These are phyloP conservation scores for Ophioderma brevispina DNA, from an alignment of 35 echinoderm and acorn worm species.

Conservation along the genomic window DNA sequence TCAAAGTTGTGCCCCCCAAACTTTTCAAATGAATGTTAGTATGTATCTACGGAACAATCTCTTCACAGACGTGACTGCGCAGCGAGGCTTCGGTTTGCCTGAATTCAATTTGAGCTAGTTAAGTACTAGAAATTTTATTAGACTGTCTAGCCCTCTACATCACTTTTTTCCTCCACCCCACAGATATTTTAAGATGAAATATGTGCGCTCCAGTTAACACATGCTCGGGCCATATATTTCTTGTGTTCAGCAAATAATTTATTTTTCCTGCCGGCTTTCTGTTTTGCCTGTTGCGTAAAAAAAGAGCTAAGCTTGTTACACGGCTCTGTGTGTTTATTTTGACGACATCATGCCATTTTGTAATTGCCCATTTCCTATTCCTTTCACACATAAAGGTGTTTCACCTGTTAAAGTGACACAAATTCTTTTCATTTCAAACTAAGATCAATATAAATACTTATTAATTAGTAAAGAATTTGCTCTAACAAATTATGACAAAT, in stretches of 20 bases:
- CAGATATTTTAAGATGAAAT: not conserved
- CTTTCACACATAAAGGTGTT: not conserved
- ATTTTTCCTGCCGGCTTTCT: not conserved
- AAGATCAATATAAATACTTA: not conserved
- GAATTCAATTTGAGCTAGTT: not conserved
- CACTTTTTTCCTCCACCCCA: not conserved
- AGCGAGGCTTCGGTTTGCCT: not conserved
- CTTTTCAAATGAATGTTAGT: not conserved
- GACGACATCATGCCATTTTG: not conserved
- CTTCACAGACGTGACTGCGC: not conserved
- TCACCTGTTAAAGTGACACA: not conserved
- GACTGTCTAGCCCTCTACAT: not conserved
- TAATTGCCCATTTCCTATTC: not conserved
- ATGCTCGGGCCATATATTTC: not conserved
- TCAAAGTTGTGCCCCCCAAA: too few species aligned
- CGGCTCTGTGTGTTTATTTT: not conserved
- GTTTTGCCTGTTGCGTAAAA: not conserved
- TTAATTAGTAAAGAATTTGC: not conserved
- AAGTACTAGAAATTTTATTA: not conserved
- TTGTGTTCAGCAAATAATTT: conserved; percentile 2
- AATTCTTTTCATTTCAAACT: not conserved
- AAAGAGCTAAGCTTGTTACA: not conserved
- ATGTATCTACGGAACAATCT: not conserved
- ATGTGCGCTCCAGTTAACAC: conserved; percentile 7
- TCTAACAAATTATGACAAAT: not conserved